Base-by-base conservation (phyloP, 1,140 invertebrate species). In the Hylaeus anthracinus region DNA sequence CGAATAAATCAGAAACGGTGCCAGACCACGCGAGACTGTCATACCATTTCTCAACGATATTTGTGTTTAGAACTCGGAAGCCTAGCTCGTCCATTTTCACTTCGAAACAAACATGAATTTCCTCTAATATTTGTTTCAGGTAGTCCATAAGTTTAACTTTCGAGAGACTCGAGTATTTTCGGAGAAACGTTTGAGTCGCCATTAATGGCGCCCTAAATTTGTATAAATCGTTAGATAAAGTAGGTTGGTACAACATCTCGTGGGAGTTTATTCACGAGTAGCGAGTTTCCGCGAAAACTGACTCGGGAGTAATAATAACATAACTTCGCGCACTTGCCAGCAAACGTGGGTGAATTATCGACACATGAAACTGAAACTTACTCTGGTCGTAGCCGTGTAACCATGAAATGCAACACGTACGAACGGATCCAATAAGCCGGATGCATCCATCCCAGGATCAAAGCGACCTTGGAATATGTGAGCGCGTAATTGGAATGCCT, bases 401-500 rank as follows among this genome's bases (percentile, higher is more conserved):
- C 92, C 91, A 53, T 89, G 86, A 87, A 95, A 93, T 53, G 92
- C 90, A 8, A 95, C 90, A 39, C 93, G 87, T 4, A 95, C 83
- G 56, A 94, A 93, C 39, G 94, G 93, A 90, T 95, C 94, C 76
- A 93, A 92, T 67, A 95, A 89, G 41, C 92, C 94, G 55, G 91
- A 94, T 55, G 91, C 88, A 79, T 95, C 94, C 80, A 91, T 91
- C 3, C 94, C 94, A 1, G 94, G 94, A 63, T 93, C 92, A 67
- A 96, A 93, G 78, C 94, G 94, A 48, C 95, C 95, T 92, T 95
- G 95, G 90, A 95, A 95, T 79, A 96, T 93, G 79, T 95, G 94
- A 5, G 94, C 94, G 79, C 94, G 92, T 53, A 94, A 92, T 81
- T 95, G 94, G 77, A 94, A 95, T 55, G 84, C 90, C 92, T 92